phyloP scores from a whole-genome alignment of 2,113 vertebrate genomes.

The Nothocercus julius region DNA sequence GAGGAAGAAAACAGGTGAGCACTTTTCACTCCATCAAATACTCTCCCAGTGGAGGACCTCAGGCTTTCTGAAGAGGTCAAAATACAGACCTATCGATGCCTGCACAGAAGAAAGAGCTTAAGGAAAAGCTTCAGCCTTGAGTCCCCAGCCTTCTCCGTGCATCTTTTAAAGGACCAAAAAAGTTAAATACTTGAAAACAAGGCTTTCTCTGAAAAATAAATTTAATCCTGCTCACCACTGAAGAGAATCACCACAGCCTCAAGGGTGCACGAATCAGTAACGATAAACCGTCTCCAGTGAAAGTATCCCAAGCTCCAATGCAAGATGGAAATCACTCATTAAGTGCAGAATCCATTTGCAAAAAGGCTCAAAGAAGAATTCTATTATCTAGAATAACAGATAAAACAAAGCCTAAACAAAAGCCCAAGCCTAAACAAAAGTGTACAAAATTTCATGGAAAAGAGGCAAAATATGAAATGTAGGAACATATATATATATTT shows the following conservation, averaged over 20 bases:
- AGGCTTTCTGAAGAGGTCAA: neutral
- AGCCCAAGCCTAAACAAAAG: neutral
- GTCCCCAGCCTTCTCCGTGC: neutral
- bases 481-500: neutral
- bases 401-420: neutral
- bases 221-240: neutral
- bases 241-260: neutral
- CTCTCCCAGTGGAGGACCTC: neutral
- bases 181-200: neutral
- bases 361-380: neutral
- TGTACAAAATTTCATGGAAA: neutral
- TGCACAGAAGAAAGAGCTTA: neutral
- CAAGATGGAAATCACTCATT: neutral
- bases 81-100: neutral
- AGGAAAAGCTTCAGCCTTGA: neutral
- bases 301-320: neutral
- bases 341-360: neutral
- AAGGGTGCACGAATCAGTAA: neutral
- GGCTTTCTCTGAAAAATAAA: neutral
- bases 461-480: neutral
- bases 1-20: conserved; percentile 28
- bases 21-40: neutral
- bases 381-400: neutral
- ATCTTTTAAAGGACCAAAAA: neutral
- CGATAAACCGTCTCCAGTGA: neutral